phyloP scores from a whole-genome alignment of 2,888 invertebrate species.

The Lepidochrysops patricia region DNA sequence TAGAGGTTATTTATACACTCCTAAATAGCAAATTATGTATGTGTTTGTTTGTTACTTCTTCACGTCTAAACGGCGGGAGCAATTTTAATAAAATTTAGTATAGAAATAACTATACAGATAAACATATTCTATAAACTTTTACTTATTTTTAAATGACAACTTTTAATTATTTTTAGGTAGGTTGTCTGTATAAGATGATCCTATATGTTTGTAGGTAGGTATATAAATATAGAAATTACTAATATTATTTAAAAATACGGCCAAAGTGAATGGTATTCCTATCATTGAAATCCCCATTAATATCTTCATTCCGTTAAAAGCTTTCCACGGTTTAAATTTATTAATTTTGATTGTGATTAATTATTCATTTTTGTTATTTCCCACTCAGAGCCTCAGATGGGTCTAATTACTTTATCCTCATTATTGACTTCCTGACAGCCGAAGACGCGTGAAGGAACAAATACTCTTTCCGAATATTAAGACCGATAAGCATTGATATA shows the following conservation, averaged over 20 bases:
- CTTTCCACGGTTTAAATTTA: slow-evolving; percentile 10
- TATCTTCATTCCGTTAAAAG: slow-evolving; percentile 4
- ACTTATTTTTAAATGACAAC: too few species aligned
- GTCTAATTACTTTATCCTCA: background rate
- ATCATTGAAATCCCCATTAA: background rate
- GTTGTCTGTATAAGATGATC: background rate
- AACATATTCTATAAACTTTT: too few species aligned
- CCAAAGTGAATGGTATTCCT: background rate
- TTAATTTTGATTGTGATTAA: slow-evolving; percentile 11
- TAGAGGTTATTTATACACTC: too few species aligned
- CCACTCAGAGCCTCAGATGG: background rate
- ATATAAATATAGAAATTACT: background rate
- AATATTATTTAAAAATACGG: background rate
- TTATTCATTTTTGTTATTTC: slow-evolving; percentile 11
- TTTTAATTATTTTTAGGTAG: too few species aligned
- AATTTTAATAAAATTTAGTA: too few species aligned
- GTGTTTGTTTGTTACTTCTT: too few species aligned
- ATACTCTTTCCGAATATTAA: too few species aligned
- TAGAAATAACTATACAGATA: too few species aligned
- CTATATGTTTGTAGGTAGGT: background rate
- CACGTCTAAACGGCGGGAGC: too few species aligned
- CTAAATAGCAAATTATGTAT: too few species aligned
- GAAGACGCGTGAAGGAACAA: background rate
- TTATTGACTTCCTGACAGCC: background rate
- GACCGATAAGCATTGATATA: too few species aligned